These are phyloP conservation scores for Psophia crepitans DNA, from an alignment of 2,113 vertebrate species.

Conservation along the genomic window DNA sequence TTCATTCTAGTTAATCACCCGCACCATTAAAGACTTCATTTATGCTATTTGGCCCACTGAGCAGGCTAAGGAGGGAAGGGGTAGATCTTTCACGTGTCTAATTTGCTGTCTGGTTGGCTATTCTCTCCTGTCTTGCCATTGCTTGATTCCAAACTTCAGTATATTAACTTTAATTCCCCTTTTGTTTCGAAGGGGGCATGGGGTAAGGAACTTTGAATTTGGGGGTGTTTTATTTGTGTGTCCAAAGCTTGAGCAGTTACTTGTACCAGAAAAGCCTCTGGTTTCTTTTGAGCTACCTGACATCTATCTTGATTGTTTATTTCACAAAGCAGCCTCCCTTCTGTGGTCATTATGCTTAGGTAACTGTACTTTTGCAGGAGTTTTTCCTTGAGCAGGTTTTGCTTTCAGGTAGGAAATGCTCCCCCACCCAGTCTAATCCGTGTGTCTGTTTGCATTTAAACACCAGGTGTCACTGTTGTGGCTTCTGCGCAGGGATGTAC, in stretches of 20 bases:
- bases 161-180: neutral
- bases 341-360: neutral
- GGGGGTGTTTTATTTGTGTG: neutral
- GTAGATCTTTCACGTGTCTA: neutral
- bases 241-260: neutral
- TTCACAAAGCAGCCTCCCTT: neutral
- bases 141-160: neutral
- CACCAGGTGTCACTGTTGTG: slow-evolving; percentile 74
- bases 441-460: neutral
- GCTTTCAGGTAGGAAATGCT: neutral
- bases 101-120: neutral
- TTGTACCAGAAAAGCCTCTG: neutral
- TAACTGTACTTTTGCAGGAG: neutral
- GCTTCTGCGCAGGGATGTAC: neutral
- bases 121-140: neutral
- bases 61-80: neutral
- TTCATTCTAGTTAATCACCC: neutral
- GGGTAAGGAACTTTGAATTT: neutral
- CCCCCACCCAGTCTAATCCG: neutral
- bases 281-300: neutral
- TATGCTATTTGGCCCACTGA: neutral
- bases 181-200: neutral
- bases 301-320: neutral
- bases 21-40: neutral
- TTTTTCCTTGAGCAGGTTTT: neutral